Percentiles rank a stretch among this genome's conserved stretches.
phyloP scores from a whole-genome alignment of 2,888 invertebrate genomes.

The Hydrotaea diabolus region DNA sequence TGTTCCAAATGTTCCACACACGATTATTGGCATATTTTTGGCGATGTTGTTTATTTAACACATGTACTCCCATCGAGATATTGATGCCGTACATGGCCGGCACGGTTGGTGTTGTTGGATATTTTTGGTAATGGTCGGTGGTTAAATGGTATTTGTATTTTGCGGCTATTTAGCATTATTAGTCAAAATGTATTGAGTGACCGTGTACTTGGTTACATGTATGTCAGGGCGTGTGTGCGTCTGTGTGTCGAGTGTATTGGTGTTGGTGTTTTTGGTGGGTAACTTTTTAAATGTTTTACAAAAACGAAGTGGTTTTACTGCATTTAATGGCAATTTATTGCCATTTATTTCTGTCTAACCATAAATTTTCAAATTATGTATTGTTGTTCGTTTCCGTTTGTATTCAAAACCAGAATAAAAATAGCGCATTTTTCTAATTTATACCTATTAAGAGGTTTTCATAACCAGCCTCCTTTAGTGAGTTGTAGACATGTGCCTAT shows the following conservation, averaged over 20 bases:
- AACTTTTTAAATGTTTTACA: conserved; percentile 59
- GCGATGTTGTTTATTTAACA: conserved; percentile 3
- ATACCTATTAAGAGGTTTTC: too few relatives aligned
- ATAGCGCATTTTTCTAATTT: too few relatives aligned
- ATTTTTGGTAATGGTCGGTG: conserved; percentile 60
- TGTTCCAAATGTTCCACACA: conserved; percentile 23
- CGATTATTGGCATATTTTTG: conserved; percentile 28
- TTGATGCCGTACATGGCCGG: conserved; percentile 53
- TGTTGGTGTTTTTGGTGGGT: conserved; percentile 40
- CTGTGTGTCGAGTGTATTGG: conserved; percentile 19
- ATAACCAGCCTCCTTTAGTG: too few relatives aligned
- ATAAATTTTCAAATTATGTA: conserved; percentile 61
- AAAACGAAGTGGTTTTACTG: conserved; percentile 70
- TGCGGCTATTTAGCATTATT: conserved; percentile 75
- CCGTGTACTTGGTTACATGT: conserved; percentile 35
- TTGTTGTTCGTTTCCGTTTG: conserved; percentile 2
- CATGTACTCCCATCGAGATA: conserved; percentile 40
- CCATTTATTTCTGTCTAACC: conserved; percentile 65
- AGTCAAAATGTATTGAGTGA: conserved; percentile 72
- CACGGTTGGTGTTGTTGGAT: conserved; percentile 48
- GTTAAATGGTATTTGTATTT: conserved; percentile 68
- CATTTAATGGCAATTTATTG: conserved; percentile 76
- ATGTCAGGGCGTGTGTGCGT: not conserved
- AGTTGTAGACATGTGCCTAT: too few relatives aligned
- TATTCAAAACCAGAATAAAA: too few relatives aligned